Base-by-base conservation (phyloP, 1,140 invertebrate species). In the Lerema accius region DNA sequence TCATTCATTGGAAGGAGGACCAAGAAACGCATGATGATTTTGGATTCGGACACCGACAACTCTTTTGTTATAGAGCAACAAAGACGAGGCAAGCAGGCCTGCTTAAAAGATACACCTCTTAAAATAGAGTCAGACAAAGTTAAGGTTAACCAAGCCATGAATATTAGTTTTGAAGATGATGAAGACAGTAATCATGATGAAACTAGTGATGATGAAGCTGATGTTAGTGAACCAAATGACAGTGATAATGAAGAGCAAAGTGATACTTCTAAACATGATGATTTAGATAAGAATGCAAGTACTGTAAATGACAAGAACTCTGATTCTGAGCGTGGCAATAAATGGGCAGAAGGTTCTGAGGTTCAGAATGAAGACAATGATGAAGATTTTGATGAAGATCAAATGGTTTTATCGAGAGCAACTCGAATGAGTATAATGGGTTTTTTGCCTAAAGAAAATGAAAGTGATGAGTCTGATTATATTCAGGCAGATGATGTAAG, bases 341-440 rank as follows among this genome's bases (percentile, higher is more conserved):
- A n/a, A 4, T 11, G 10, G 1, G 1, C 26, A 23, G 43, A 59
- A 19, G 28, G 16, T 59, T 16, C 14, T 14, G 43, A 59, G 7
- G 28, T 17, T 46, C 55, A 59, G 26, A 37, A 43, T 13, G n/a
- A 61, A 35, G 67, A 62, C 32, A 69, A 75, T 56, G 78, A 86
- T 23, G 78, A 83, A 1, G 80, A 71, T 32, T 53, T 69, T 3
- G 79, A 89, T 66, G 89, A 91, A 32, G 84, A 89, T 37, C 74
- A 80, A 40, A 81, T 90, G 78, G 75, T 82, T 37, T 79, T 91
- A 77, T 90, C 88, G 0, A 73, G 89, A 26, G 89, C 88, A 0
- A 92, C 91, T 0, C 65, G 91, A 0, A 85, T 91, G 82, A 91
- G 89, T 48, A 92, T 92, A 23, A 89, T 90, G 78, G 91, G 91